A percentile compares a stretch with the other conserved stretches of the same genome.
Conservation (phyloP, 2,888 invertebrate species). For the Oegoconia quadripuncta region DNA sequence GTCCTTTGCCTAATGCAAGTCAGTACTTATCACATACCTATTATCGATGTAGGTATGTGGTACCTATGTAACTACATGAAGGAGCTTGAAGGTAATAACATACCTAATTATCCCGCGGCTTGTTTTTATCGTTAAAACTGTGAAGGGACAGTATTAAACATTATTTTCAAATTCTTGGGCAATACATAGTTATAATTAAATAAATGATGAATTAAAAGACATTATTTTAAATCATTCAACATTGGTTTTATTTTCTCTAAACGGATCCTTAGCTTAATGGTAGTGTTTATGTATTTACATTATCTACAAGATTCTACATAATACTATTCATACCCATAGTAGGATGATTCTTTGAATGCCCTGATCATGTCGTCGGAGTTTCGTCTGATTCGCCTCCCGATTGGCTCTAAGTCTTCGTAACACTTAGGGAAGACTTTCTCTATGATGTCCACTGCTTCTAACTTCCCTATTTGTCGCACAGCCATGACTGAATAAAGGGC, state of each 20-base stretch:
- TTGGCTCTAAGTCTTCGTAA: constrained; percentile 94
- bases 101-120: too few relatives aligned
- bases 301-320: constrained; percentile 7
- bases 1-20: constrained; percentile 16
- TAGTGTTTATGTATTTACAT: constrained; percentile 1
- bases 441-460: constrained; percentile 87
- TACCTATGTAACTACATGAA: too few relatives aligned
- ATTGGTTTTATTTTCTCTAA: constrained; percentile 47
- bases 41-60: too few relatives aligned
- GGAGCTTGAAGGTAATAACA: too few relatives aligned
- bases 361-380: constrained; percentile 87
- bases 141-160: constrained; percentile 52
- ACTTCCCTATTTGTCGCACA: constrained; percentile 85
- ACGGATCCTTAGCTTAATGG: not conserved
- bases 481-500: constrained; percentile 91
- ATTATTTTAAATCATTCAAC: constrained; percentile 66
- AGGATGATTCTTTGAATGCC: constrained; percentile 86
- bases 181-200: constrained; percentile 47
- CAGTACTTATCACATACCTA: not conserved
- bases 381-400: constrained; percentile 87
- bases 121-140: constrained; percentile 16
- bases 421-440: constrained; percentile 94
- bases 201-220: constrained; percentile 74
- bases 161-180: constrained; percentile 44
- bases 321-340: constrained; percentile 85